Evolutionary conservation across 2,113 vertebrate genomes (phyloP).

Genomic region (Mastomys natalensis): DNA sequence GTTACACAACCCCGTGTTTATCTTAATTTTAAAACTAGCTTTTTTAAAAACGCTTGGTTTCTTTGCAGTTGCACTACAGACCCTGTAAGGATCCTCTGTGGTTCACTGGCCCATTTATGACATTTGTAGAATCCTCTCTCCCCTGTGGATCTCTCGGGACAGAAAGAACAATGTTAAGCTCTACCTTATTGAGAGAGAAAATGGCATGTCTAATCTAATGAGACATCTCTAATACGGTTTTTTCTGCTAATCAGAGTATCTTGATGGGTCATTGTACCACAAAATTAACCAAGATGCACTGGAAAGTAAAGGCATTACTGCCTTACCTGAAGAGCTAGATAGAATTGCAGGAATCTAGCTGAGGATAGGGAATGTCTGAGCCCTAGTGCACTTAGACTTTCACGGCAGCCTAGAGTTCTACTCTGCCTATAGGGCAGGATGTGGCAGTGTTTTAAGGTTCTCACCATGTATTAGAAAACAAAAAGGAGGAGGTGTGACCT

Average conservation of each 20-base stretch:
- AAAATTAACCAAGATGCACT: constrained; percentile 24
- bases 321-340: constrained; percentile 4
- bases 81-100: not conserved
- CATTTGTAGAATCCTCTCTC: not conserved
- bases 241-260: constrained; percentile 41
- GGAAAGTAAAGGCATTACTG: not conserved
- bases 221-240: constrained; percentile 55
- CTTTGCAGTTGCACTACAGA: constrained; percentile 47
- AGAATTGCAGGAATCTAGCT: not conserved
- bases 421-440: not conserved
- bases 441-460: not conserved
- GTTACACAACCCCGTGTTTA: not conserved
- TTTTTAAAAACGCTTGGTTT: constrained; percentile 35
- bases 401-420: not conserved
- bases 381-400: not conserved
- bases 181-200: constrained; percentile 29
- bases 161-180: constrained; percentile 48
- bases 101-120: not conserved
- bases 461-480: not conserved
- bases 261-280: constrained; percentile 13
- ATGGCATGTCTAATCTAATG: constrained; percentile 35
- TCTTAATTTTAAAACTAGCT: constrained; percentile 32
- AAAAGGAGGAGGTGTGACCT: not conserved
- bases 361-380: not conserved
- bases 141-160: not conserved